phyloP scores from a whole-genome alignment of 2,888 invertebrate species.

The Hypsopygia costalis region DNA sequence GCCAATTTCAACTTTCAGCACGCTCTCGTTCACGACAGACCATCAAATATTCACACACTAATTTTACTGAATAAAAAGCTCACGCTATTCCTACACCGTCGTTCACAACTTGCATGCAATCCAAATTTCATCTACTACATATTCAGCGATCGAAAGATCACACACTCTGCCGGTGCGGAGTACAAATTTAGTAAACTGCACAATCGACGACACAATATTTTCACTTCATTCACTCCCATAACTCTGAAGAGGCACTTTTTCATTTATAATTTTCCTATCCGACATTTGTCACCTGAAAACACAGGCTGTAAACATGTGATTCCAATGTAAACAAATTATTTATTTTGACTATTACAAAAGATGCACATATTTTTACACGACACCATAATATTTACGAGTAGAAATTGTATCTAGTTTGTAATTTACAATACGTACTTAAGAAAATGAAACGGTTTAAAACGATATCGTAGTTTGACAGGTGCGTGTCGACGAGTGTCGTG shows the following conservation, averaged over 20 bases:
- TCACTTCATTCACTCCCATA: neutral
- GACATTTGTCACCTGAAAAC: slow-evolving; percentile 22
- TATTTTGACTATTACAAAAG: slow-evolving; percentile 22
- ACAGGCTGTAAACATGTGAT: slow-evolving; percentile 52
- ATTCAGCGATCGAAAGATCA: neutral
- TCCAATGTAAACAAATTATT: slow-evolving; percentile 64
- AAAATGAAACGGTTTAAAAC: slow-evolving; percentile 47
- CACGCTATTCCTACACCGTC: slow-evolving; percentile 23
- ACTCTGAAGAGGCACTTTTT: neutral
- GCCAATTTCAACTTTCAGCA: slow-evolving; percentile 66
- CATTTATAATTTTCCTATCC: neutral
- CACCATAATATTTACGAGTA: neutral
- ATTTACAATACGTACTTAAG: slow-evolving; percentile 54
- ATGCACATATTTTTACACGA: slow-evolving; percentile 20
- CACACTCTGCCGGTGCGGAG: neutral
- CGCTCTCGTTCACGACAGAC: slow-evolving; percentile 66
- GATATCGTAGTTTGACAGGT: slow-evolving; percentile 65
- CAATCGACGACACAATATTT: neutral
- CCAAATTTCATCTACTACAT: slow-evolving; percentile 8
- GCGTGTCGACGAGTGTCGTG: slow-evolving; percentile 41
- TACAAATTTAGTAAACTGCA: neutral
- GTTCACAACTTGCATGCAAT: slow-evolving; percentile 11
- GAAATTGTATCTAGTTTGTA: slow-evolving; percentile 3
- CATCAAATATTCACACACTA: slow-evolving; percentile 77
- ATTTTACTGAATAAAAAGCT: slow-evolving; percentile 62